Evolutionary conservation across 2,888 invertebrate species (phyloP).

Genomic region (Biston betularia): DNA sequence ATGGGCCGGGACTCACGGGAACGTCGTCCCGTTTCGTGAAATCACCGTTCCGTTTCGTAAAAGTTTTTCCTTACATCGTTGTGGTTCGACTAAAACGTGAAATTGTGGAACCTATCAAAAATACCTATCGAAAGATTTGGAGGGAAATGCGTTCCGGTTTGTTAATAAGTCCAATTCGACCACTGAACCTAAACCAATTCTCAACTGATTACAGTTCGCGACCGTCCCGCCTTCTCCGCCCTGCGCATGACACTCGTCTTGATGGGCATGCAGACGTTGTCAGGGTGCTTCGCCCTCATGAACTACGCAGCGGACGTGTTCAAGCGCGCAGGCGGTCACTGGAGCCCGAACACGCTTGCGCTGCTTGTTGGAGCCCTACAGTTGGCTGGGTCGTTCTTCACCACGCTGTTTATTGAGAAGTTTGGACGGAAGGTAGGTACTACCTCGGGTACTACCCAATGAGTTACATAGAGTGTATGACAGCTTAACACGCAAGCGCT

Average conservation of each 20-base stretch:
- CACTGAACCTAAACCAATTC: not conserved
- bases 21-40: too few species aligned
- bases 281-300: slow-evolving; percentile 77
- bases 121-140: too few species aligned
- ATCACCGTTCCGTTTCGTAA: too few species aligned
- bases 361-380: slow-evolving; percentile 68
- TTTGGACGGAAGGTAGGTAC: slow-evolving; percentile 73
- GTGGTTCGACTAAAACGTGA: too few species aligned
- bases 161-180: not conserved
- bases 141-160: too few species aligned
- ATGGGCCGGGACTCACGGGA: too few species aligned
- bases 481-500: too few species aligned
- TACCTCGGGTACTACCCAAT: too few species aligned
- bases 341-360: slow-evolving; percentile 76
- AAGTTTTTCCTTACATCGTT: too few species aligned
- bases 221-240: slow-evolving; percentile 65
- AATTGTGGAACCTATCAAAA: too few species aligned
- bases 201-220: slow-evolving; percentile 56
- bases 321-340: slow-evolving; percentile 77
- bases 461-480: too few species aligned
- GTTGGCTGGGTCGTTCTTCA: slow-evolving; percentile 68
- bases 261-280: slow-evolving; percentile 72
- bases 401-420: slow-evolving; percentile 69
- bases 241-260: slow-evolving; percentile 66
- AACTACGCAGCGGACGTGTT: slow-evolving; percentile 77